These are phyloP conservation scores for Drosophila infuscata DNA, from an alignment of 2,888 invertebrate genomes.

Conservation along the genomic window DNA sequence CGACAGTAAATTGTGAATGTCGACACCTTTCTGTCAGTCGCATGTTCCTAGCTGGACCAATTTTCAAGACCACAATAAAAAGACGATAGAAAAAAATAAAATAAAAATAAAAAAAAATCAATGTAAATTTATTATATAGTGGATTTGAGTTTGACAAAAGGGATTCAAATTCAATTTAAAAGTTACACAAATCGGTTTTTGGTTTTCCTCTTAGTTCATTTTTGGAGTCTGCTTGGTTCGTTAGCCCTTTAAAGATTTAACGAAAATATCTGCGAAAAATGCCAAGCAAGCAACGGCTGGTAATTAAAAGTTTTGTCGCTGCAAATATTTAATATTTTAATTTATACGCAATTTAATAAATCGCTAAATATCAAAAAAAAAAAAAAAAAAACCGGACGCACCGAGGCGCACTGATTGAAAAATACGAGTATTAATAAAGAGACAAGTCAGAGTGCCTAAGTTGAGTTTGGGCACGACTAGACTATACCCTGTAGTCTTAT, in stretches of 20 bases:
- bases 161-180: conserved; percentile 83
- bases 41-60: conserved; percentile 29
- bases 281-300: conserved; percentile 49
- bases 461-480: background rate
- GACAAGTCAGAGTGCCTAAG: background rate
- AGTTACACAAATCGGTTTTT: conserved; percentile 76
- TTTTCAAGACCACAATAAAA: conserved; percentile 28
- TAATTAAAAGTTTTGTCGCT: conserved; percentile 74
- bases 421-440: conserved; percentile 29
- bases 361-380: conserved; percentile 58
- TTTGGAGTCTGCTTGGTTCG: conserved; percentile 45
- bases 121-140: conserved; percentile 49
- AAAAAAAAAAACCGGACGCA: conserved; percentile 34
- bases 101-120: conserved; percentile 19
- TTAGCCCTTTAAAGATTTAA: conserved; percentile 41
- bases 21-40: conserved; percentile 45
- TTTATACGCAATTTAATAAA: conserved; percentile 83
- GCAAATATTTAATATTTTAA: conserved; percentile 82
- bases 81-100: background rate
- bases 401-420: conserved; percentile 68
- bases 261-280: conserved; percentile 53
- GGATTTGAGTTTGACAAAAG: conserved; percentile 67
- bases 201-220: background rate
- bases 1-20: conserved; percentile 39
- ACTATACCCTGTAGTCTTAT: conserved; percentile 7